A percentile compares a stretch with the other conserved stretches of the same genome.
phyloP scores from a whole-genome alignment of 92 coral and sea anemone species.

The Bergia sp. region DNA sequence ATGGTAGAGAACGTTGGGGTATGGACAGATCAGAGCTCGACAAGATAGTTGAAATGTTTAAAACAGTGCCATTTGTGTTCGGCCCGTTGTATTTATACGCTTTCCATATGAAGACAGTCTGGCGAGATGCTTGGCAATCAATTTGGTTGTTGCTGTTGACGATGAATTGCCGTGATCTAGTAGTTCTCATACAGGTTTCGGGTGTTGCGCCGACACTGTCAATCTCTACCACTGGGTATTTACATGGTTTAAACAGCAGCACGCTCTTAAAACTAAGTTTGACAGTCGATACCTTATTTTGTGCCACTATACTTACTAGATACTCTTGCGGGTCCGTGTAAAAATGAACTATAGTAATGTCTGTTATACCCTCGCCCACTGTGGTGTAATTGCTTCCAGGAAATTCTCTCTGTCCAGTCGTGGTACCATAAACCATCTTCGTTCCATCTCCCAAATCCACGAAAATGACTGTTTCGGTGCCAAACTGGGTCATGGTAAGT shows the following conservation, averaged over 20 bases:
- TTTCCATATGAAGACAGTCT: conserved; percentile 63
- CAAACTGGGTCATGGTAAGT: conserved; percentile 47
- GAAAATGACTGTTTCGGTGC: conserved; percentile 42
- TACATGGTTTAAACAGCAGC: conserved; percentile 52
- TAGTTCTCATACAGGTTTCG: conserved; percentile 26
- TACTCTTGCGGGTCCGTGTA: conserved; percentile 21
- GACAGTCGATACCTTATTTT: conserved; percentile 58
- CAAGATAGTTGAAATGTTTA: conserved; percentile 46
- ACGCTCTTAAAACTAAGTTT: conserved; percentile 18
- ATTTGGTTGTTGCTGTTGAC: conserved; percentile 44
- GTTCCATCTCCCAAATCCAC: conserved; percentile 69
- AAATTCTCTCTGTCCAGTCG: conserved; percentile 29
- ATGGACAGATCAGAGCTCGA: conserved; percentile 53
- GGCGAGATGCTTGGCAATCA: conserved; percentile 66
- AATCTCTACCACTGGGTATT: conserved; percentile 58
- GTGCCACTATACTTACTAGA: conserved; percentile 38
- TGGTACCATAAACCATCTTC: conserved; percentile 30
- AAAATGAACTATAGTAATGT: conserved; percentile 36
- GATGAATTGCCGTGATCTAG: conserved; percentile 39
- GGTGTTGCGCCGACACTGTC: conserved; percentile 46
- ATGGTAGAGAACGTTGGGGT: conserved; percentile 58
- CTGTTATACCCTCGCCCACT: not conserved
- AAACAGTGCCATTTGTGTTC: conserved; percentile 4
- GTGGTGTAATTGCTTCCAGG: conserved; percentile 27
- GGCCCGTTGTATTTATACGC: conserved; percentile 42